A percentile compares a stretch with the other conserved stretches of the same genome.
Conservation (phyloP, 2,888 invertebrate genomes). For the Orchesella flavescens region DNA sequence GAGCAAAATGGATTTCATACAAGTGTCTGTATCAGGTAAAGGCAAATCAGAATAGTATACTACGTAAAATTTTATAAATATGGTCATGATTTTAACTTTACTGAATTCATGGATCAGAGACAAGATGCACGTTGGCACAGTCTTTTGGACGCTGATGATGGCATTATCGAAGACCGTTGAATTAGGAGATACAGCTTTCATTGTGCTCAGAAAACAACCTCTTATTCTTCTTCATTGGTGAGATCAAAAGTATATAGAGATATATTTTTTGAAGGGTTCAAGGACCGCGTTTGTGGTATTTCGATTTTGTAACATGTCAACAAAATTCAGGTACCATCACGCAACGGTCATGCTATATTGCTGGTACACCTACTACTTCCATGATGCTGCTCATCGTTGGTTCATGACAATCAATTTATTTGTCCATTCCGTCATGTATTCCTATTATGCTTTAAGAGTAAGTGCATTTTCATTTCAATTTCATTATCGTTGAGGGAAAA, state of each 20-base stretch:
- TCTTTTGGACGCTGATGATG: conserved; percentile 26
- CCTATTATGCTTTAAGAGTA: too few species aligned
- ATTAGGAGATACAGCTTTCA: conserved; percentile 44
- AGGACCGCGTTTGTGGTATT: too few species aligned
- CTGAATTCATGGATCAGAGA: not conserved
- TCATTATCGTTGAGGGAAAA: too few species aligned
- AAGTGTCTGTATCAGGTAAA: conserved; percentile 94
- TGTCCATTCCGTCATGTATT: too few species aligned
- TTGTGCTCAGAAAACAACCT: conserved; percentile 39
- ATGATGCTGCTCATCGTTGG: not conserved
- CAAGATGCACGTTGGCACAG: not conserved
- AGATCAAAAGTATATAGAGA: too few species aligned
- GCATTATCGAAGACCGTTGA: conserved; percentile 29
- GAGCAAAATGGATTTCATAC: conserved; percentile 91
- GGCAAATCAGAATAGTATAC: too few species aligned
- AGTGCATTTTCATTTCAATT: too few species aligned
- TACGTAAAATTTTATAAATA: too few species aligned
- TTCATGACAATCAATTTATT: too few species aligned
- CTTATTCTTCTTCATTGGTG: conserved; percentile 54
- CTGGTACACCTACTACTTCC: not conserved
- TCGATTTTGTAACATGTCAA: too few species aligned
- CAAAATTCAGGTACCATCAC: not conserved
- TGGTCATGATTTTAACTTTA: too few species aligned
- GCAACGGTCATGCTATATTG: not conserved
- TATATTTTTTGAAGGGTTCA: too few species aligned